Evolutionary conservation across 2,888 invertebrate genomes (phyloP).

Genomic region (Osmoderma eremita): DNA sequence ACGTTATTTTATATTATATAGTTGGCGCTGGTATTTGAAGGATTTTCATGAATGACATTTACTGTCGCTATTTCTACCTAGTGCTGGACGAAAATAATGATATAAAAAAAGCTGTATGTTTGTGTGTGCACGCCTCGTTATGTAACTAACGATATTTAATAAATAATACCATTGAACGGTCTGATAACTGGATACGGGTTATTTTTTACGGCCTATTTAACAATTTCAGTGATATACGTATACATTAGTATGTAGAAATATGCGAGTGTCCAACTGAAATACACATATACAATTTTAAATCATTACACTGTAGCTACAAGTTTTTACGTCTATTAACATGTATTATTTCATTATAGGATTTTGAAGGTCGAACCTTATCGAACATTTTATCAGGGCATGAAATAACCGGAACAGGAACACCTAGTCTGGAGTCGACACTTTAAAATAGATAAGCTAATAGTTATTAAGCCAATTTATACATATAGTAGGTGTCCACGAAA

Average conservation of each 20-base stretch:
- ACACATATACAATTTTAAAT: too few species aligned
- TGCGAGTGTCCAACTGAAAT: too few species aligned
- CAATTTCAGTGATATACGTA: too few species aligned
- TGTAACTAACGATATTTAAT: slow-evolving; percentile 14
- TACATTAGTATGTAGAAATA: too few species aligned
- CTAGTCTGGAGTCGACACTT: background rate
- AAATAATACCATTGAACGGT: slow-evolving; percentile 2
- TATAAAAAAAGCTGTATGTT: background rate
- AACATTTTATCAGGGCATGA: background rate
- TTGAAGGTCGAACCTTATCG: background rate
- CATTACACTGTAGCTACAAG: too few species aligned
- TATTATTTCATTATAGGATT: background rate
- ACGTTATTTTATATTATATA: slow-evolving; percentile 19
- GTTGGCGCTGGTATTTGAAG: slow-evolving; percentile 30
- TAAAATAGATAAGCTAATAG: too few species aligned
- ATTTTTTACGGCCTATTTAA: too few species aligned
- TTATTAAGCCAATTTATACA: too few species aligned
- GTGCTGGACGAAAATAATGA: slow-evolving; percentile 5
- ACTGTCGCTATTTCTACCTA: slow-evolving; percentile 32
- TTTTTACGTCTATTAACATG: too few species aligned
- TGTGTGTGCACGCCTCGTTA: background rate
- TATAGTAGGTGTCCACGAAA: too few species aligned
- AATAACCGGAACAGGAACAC: slow-evolving; percentile 10
- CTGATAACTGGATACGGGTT: too few species aligned
- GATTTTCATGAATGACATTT: slow-evolving; percentile 37